Conservation (phyloP, 2,888 invertebrate genomes). For the Apamea sordens region DNA sequence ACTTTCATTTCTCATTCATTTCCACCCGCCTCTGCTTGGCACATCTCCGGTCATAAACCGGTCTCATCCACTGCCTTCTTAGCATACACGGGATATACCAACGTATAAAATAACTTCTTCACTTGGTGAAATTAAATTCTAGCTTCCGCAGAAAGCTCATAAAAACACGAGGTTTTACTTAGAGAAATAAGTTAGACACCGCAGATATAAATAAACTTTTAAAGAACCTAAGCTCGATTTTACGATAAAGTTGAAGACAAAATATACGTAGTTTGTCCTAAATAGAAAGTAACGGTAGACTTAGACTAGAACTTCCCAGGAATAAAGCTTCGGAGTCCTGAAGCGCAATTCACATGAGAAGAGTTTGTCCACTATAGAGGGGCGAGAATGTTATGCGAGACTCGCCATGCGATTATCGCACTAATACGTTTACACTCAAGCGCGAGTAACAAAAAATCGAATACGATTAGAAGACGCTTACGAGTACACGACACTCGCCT, state of each 20-base stretch:
- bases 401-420: not conserved
- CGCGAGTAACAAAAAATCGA: not conserved
- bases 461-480: not conserved
- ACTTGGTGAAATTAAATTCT: slow-evolving; percentile 49
- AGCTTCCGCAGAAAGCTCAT: slow-evolving; percentile 32
- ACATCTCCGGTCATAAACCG: slow-evolving; percentile 33
- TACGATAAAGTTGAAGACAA: slow-evolving; percentile 10
- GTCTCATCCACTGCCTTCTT: slow-evolving; percentile 44
- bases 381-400: not conserved
- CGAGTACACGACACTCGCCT: not conserved
- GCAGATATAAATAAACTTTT: slow-evolving; percentile 19
- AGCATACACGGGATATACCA: slow-evolving; percentile 39
- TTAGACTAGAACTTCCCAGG: not conserved
- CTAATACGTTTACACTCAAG: not conserved
- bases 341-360: not conserved
- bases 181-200: slow-evolving; percentile 36
- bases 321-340: slow-evolving; percentile 4
- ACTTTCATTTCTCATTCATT: slow-evolving; percentile 10
- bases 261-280: slow-evolving; percentile 10
- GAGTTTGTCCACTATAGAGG: not conserved
- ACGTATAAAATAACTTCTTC: slow-evolving; percentile 51
- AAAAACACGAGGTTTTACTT: slow-evolving; percentile 31
- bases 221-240: slow-evolving; percentile 24
- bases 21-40: not conserved
- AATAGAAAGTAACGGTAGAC: slow-evolving; percentile 6